A percentile compares a stretch with the other conserved stretches of the same genome.
These are phyloP conservation scores for Drosophila bunnanda DNA, from an alignment of 2,888 invertebrate genomes.

Conservation along the genomic window DNA sequence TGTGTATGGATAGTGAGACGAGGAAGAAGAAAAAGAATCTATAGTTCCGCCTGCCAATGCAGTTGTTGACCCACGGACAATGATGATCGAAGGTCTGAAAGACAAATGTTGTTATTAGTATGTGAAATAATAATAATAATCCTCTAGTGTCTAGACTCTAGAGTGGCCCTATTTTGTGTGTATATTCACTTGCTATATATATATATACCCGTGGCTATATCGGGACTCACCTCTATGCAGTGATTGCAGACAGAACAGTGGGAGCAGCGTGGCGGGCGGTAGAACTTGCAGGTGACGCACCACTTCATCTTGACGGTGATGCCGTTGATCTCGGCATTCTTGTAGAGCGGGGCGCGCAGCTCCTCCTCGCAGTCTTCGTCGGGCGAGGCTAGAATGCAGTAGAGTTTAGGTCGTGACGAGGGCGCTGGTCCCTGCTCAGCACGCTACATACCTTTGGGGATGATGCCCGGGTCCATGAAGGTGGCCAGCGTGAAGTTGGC, in stretches of 20 bases:
- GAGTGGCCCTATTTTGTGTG: neutral
- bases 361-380: conserved; percentile 99
- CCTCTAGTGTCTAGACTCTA: neutral
- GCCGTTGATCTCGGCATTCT: conserved; percentile 98
- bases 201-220: neutral
- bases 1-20: conserved; percentile 97
- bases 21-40: conserved; percentile 99
- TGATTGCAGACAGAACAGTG: conserved; percentile 99
- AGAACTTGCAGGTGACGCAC: conserved; percentile 99
- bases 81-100: conserved; percentile 99
- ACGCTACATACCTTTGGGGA: conserved; percentile 93
- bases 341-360: conserved; percentile 97
- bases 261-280: conserved; percentile 98
- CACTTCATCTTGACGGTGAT: conserved; percentile 99
- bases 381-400: conserved; percentile 90
- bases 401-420: conserved; percentile 72
- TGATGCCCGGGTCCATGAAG: conserved; percentile 99
- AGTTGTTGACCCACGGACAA: conserved; percentile 99
- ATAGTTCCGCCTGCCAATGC: conserved; percentile 98
- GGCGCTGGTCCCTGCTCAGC: conserved; percentile 48
- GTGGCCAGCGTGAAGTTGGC: conserved; percentile 99
- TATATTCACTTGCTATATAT: neutral
- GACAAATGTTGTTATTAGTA: neutral
- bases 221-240: conserved; percentile 93
- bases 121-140: neutral